A percentile compares a stretch with the other conserved stretches of the same genome.
phyloP scores from a whole-genome alignment of 2,113 vertebrate species.

The Triplophysa siluroides region DNA sequence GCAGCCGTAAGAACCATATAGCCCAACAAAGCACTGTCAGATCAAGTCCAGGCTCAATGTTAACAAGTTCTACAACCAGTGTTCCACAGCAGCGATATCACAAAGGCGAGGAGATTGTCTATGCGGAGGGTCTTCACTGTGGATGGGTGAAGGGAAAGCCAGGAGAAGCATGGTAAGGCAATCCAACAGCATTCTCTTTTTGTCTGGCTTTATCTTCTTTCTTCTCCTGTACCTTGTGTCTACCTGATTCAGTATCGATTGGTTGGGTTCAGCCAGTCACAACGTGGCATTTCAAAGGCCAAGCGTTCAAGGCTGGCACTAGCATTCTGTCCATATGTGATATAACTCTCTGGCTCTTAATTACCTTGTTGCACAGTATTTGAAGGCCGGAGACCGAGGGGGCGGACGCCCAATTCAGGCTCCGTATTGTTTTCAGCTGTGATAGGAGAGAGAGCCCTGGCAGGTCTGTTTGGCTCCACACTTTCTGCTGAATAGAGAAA shows the following conservation, averaged over 20 bases:
- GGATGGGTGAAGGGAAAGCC: constrained; percentile 11
- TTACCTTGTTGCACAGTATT: constrained; percentile 48
- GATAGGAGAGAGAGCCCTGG: neutral
- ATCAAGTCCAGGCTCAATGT: constrained; percentile 31
- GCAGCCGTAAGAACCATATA: constrained; percentile 21
- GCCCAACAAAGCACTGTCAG: constrained; percentile 3
- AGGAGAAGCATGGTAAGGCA: neutral
- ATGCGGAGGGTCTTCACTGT: neutral
- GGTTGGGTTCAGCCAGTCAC: constrained; percentile 43
- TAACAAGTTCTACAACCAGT: neutral
- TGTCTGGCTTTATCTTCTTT: constrained; percentile 41
- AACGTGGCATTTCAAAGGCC: constrained; percentile 51
- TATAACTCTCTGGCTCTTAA: constrained; percentile 47
- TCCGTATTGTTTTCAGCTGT: constrained; percentile 33
- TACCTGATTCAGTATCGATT: constrained; percentile 70
- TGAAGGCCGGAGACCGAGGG: constrained; percentile 38
- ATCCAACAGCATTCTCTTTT: constrained; percentile 24
- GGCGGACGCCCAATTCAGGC: constrained; percentile 30
- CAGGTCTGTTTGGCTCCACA: neutral
- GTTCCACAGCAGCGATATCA: constrained; percentile 1
- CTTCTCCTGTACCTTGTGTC: constrained; percentile 57
- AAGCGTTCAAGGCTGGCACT: constrained; percentile 59
- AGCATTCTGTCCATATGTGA: constrained; percentile 32
- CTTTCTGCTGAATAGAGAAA: neutral
- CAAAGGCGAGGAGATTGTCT: neutral